Evolutionary conservation across 2,888 invertebrate species (phyloP).

Genomic region (Rhopalosiphum nymphaeae): DNA sequence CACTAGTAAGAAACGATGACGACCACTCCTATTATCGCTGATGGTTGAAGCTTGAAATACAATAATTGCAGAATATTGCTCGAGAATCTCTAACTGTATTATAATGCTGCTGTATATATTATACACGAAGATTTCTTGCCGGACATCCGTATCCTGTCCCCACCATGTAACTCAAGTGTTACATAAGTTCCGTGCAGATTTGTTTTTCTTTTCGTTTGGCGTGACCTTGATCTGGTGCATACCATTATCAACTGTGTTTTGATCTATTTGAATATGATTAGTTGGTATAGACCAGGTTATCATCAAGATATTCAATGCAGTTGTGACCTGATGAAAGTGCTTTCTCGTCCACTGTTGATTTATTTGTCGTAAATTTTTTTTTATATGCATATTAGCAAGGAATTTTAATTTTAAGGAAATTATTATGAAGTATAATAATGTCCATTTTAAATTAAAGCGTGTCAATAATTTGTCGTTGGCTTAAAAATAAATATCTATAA

Average conservation of each 20-base stretch:
- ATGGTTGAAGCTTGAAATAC: background rate
- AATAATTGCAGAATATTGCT: background rate
- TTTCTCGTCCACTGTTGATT: constrained; percentile 34
- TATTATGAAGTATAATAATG: background rate
- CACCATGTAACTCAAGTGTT: background rate
- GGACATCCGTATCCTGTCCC: constrained; percentile 63
- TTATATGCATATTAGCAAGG: background rate
- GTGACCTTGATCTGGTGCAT: constrained; percentile 50
- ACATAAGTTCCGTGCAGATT: constrained; percentile 46
- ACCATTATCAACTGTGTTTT: constrained; percentile 39
- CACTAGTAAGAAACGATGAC: background rate
- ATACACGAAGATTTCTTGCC: constrained; percentile 50
- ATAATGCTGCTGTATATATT: background rate
- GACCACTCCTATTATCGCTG: background rate
- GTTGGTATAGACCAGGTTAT: constrained; percentile 10
- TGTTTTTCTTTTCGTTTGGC: constrained; percentile 45
- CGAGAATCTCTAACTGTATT: constrained; percentile 14
- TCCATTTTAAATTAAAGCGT: background rate
- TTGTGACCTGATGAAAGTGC: constrained; percentile 42
- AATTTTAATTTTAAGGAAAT: constrained; percentile 2
- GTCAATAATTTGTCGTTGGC: background rate
- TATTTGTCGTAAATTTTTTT: background rate
- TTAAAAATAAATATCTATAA: background rate
- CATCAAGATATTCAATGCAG: constrained; percentile 23
- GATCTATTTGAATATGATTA: constrained; percentile 6